Base-by-base conservation (phyloP, 2,797 vertebrate genomes). In the Cheracebus regulus region DNA sequence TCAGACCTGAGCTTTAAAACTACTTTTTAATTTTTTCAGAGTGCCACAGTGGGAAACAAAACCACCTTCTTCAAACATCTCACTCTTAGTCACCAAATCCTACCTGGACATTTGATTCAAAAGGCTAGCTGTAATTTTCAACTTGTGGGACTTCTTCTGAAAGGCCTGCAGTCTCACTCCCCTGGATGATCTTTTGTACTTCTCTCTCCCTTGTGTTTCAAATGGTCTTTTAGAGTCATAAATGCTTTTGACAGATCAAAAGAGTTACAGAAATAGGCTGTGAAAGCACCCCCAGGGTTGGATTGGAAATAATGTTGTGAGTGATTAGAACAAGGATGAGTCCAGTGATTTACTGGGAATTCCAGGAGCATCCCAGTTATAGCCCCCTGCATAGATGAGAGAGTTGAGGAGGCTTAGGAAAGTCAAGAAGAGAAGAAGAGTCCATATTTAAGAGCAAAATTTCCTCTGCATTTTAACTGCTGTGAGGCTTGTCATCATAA, bases 1-100 rank as follows among this genome's bases (percentile, higher is more conserved):
- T 95, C 75, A 97, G 48, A 55, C 10, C 44, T 93, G 73, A 58
- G 39, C 57, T 95, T 95, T 84, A 67, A 95, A 95, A 90, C 79
- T 70, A 46, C 73, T 85, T 89, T 91, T 41, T 3, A 81, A 88
- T 67, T 46, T 76, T 96, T 67, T 33, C 48, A 55, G 75, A 96
- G 76, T 83, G 24, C 50, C 64, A 84, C 95, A 88, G 70, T 79
- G 64, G 58, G 76, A 91, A 94, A 73, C 91, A n/a, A 95, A 95
- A 41, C 52, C 28, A 61, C 12, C 58, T 85, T 44, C 92, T 92
- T 96, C 88, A 95, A 95, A 96, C 24, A 89, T 5, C 15, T 88
- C 0, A 0, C 41, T 83, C 10, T 89, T 72, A 86, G 82, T 82
- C 36, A 86, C 67, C 36, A 95, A 90, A 86, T 92, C 79, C 93